phyloP scores from a whole-genome alignment of 2,797 vertebrate species.

The Kryptopterus vitreolus region DNA sequence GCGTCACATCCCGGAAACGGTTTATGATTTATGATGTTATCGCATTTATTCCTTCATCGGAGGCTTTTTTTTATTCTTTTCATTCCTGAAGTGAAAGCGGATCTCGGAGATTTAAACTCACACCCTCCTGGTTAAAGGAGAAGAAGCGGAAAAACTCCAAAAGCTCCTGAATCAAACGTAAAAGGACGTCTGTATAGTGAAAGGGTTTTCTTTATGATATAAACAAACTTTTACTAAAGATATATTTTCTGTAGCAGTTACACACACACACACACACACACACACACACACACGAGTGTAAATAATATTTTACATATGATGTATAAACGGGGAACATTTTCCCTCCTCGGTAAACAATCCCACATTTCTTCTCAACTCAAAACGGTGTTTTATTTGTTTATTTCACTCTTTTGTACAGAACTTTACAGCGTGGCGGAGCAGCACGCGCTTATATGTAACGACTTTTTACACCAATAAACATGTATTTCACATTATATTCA shows the following conservation, averaged over 20 bases:
- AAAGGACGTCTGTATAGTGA: background rate
- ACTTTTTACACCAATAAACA: slow-evolving; percentile 22
- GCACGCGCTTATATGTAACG: slow-evolving; percentile 9
- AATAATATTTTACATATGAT: slow-evolving; percentile 32
- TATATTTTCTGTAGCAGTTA: slow-evolving; percentile 39
- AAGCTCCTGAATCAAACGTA: background rate
- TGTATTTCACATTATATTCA: slow-evolving; percentile 13
- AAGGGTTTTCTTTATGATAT: background rate
- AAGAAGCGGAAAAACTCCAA: background rate
- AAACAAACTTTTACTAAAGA: background rate
- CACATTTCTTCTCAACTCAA: background rate
- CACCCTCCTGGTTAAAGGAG: background rate
- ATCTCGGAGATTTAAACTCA: background rate
- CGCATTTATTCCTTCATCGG: background rate
- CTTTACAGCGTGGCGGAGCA: background rate
- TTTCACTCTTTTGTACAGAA: slow-evolving; percentile 32
- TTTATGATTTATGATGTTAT: background rate
- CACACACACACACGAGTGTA: slow-evolving; percentile 25
- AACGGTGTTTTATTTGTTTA: slow-evolving; percentile 4
- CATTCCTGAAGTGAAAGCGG: background rate
- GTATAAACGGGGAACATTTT: background rate
- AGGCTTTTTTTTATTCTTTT: slow-evolving; percentile 1
- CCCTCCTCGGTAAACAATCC: background rate
- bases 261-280: slow-evolving; percentile 10
- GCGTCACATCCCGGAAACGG: background rate